phyloP scores from a whole-genome alignment of 2,113 vertebrate species.

The Eolophus roseicapilla region DNA sequence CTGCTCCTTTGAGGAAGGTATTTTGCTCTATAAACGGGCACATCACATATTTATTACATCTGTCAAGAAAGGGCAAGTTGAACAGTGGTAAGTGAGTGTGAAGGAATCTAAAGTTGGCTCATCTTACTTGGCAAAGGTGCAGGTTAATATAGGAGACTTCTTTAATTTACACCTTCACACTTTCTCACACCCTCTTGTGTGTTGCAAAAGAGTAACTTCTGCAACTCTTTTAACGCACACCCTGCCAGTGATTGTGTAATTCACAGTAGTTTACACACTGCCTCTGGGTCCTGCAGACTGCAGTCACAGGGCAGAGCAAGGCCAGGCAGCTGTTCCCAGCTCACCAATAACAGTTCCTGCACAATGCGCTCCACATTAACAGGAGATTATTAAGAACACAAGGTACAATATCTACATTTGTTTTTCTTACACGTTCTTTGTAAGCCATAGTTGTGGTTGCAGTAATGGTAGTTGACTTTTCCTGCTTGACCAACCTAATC shows the following conservation, averaged over 20 bases:
- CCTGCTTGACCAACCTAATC: background rate
- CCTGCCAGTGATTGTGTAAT: background rate
- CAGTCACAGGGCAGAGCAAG: background rate
- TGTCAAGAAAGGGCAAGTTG: background rate
- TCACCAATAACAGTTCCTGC: background rate
- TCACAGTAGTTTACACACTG: background rate
- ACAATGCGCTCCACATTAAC: background rate
- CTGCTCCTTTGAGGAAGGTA: background rate
- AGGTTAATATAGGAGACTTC: conserved; percentile 5
- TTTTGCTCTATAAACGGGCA: background rate
- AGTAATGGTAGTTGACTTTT: background rate
- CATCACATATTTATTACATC: background rate
- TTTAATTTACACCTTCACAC: conserved; percentile 41
- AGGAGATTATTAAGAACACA: background rate
- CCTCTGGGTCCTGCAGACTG: background rate
- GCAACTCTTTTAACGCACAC: background rate
- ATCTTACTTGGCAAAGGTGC: background rate
- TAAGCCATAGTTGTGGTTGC: background rate
- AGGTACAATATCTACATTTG: background rate
- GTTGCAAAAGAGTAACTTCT: conserved; percentile 18
- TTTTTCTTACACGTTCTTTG: background rate
- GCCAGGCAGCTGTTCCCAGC: background rate
- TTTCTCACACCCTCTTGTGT: conserved; percentile 3
- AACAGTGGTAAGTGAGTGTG: background rate
- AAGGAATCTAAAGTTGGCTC: background rate